phyloP scores from a whole-genome alignment of 2,113 vertebrate species.

The Corythoichthys haematopterus region DNA sequence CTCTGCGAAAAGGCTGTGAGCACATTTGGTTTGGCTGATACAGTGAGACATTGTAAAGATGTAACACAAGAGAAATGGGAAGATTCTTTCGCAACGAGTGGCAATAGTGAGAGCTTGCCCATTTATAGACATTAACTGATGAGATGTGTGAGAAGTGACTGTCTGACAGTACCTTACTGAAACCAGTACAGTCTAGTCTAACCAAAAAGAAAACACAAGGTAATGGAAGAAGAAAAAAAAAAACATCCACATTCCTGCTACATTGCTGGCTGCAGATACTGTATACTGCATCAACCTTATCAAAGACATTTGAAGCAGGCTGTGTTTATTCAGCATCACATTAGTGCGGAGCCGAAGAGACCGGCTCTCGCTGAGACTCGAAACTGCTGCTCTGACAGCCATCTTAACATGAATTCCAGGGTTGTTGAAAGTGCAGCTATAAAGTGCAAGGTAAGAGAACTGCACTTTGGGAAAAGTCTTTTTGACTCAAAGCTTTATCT shows the following conservation, averaged over 20 bases:
- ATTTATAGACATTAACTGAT: constrained; percentile 80
- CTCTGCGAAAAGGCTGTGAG: constrained; percentile 9
- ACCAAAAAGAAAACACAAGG: constrained; percentile 35
- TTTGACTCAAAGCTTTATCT: constrained; percentile 43
- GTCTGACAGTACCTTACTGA: constrained; percentile 52
- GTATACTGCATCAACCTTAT: constrained; percentile 43
- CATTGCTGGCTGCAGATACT: constrained; percentile 20
- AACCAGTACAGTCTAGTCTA: constrained; percentile 54
- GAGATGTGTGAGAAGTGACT: constrained; percentile 67
- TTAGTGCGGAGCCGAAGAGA: constrained; percentile 34
- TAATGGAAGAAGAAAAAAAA: constrained; percentile 40
- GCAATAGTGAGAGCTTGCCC: constrained; percentile 62
- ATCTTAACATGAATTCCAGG: not conserved
- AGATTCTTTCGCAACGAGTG: constrained; percentile 13
- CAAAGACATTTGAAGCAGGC: constrained; percentile 42
- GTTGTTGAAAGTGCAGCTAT: not conserved
- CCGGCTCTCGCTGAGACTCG: constrained; percentile 24
- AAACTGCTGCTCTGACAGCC: constrained; percentile 1
- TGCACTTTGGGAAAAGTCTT: constrained; percentile 34
- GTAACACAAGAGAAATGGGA: constrained; percentile 17
- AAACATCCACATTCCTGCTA: constrained; percentile 70
- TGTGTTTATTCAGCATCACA: constrained; percentile 46
- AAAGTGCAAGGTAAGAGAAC: constrained; percentile 1
- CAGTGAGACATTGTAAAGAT: constrained; percentile 11
- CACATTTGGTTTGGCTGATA: constrained; percentile 17